Base-by-base conservation (phyloP, 2,113 vertebrate species). In the Hystrix cristata region DNA sequence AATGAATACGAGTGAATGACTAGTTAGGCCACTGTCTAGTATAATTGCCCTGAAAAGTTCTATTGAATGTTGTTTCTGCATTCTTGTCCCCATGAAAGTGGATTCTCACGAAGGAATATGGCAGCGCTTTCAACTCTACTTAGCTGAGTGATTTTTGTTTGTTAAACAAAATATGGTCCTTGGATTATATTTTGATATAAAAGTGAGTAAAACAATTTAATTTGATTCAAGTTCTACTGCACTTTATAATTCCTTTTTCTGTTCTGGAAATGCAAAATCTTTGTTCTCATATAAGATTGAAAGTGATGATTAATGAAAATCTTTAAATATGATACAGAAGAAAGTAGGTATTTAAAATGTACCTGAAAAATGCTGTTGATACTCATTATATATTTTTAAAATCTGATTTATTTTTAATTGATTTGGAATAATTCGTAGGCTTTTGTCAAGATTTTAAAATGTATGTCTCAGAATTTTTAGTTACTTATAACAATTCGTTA, bases 181-280 rank as follows among this genome's bases (percentile, higher is more conserved):
- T 80, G 57, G 19, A 74, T 86, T 67, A 85, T 94, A 92, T 62
- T 92, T 76, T 59, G 34, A 85, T 89, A 62, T 85, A 3, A 94
- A 74, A 81, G 53, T 43, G 51, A 87, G 78, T 95, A 83, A 91
- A 85, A 78, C 25, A 95, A 85, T 81, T 94, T n/a, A 85, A 81
- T 18, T 67, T 23, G 19, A 5, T 85, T 57, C 16, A 88, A 51
- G 6, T 85, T 92, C 19, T 85, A 53, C 18, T 94, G 84, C 48
- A 91, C 48, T 97, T 94, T 85, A 74, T 74, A 71, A 43, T 9
- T 92, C 48, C 21, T 74, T 60, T 90, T 69, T 14, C n/a, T 80
- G 65, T 76, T 57, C 72, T 92, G 34, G 34, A 81, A 89, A 16
- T 1, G 53, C 62, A 65, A 72, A 60, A 83, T 16, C 21, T 71